These are phyloP conservation scores for Solea senegalensis DNA, from an alignment of 2,113 vertebrate genomes.

Conservation along the genomic window DNA sequence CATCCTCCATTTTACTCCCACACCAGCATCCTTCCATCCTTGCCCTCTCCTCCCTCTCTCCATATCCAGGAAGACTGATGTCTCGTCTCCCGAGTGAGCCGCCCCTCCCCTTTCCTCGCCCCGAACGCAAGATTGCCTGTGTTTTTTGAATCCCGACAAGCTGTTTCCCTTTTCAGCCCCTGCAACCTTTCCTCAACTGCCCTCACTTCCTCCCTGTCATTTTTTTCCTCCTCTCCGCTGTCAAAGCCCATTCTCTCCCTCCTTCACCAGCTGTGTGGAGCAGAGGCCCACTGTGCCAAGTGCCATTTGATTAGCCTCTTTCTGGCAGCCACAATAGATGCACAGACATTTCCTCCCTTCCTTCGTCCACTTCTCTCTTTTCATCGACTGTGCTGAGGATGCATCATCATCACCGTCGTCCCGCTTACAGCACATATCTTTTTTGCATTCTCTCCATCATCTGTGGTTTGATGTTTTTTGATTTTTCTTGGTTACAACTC, in stretches of 20 bases:
- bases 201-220: slow-evolving; percentile 31
- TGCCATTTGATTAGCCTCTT: slow-evolving; percentile 74
- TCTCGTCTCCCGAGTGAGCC: slow-evolving; percentile 3
- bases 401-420: slow-evolving; percentile 36
- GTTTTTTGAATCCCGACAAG: slow-evolving; percentile 45
- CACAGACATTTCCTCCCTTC: slow-evolving; percentile 58
- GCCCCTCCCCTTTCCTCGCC: neutral
- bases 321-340: slow-evolving; percentile 70
- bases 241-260: slow-evolving; percentile 66
- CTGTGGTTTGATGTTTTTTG: neutral
- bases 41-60: neutral
- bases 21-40: slow-evolving; percentile 9
- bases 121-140: neutral
- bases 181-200: slow-evolving; percentile 31
- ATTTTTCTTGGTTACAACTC: neutral
- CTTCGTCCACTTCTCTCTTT: slow-evolving; percentile 35
- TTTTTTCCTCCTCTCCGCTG: slow-evolving; percentile 38
- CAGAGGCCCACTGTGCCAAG: slow-evolving; percentile 67
- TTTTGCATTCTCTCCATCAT: slow-evolving; percentile 4
- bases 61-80: slow-evolving; percentile 23
- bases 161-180: slow-evolving; percentile 24
- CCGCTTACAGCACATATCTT: slow-evolving; percentile 7
- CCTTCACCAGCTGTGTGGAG: slow-evolving; percentile 70
- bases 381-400: slow-evolving; percentile 37
- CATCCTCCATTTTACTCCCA: neutral